Evolutionary conservation across 2,113 vertebrate species (phyloP).

Genomic region (Anarhynchus alexandrinus): DNA sequence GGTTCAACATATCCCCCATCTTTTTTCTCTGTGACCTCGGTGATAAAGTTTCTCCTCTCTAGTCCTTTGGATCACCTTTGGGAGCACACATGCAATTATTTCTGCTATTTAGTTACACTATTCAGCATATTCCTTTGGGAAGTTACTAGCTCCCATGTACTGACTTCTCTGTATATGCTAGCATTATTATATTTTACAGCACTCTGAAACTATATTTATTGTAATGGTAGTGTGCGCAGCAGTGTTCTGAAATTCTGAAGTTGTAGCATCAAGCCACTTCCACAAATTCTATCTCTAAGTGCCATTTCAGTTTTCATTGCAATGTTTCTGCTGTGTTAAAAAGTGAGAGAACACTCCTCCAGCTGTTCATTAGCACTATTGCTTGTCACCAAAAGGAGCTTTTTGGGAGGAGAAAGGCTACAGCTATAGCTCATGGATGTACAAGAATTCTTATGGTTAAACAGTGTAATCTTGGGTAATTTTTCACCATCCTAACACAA

Average conservation of each 20-base stretch:
- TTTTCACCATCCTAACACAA: background rate
- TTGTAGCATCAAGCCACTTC: background rate
- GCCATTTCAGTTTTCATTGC: background rate
- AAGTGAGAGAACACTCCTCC: background rate
- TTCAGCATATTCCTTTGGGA: background rate
- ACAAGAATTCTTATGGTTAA: background rate
- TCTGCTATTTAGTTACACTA: background rate
- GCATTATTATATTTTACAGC: background rate
- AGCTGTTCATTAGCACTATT: background rate
- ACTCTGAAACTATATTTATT: background rate
- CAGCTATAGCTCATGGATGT: background rate
- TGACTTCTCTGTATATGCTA: background rate
- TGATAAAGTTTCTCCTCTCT: background rate
- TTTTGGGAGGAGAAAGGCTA: background rate
- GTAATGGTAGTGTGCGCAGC: background rate
- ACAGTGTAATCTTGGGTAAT: background rate
- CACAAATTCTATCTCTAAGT: background rate
- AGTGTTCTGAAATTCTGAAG: background rate
- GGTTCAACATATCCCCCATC: background rate
- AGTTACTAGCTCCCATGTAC: background rate
- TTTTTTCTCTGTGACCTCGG: background rate
- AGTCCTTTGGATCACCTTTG: background rate
- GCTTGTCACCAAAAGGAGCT: background rate
- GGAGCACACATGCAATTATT: background rate
- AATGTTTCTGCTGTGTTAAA: background rate